phyloP scores from a whole-genome alignment of 2,113 vertebrate genomes.

The Trogon melanurus region DNA sequence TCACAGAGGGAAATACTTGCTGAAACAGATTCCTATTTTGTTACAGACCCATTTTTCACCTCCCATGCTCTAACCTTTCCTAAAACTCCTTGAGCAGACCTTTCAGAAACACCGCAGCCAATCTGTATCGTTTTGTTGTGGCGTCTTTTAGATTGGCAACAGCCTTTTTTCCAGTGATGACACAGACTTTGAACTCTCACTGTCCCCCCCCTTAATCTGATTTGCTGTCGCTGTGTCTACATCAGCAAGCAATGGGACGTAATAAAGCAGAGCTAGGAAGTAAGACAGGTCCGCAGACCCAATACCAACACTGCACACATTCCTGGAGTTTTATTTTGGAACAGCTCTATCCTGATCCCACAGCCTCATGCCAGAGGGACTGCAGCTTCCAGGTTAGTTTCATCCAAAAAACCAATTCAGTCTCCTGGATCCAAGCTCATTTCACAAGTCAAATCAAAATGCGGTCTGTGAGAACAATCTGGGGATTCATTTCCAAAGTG shows the following conservation, averaged over 20 bases:
- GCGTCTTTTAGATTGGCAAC: background rate
- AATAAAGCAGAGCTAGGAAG: background rate
- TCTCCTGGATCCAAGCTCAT: background rate
- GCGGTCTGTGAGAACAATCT: background rate
- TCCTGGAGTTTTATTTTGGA: background rate
- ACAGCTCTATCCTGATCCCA: background rate
- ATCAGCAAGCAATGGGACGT: background rate
- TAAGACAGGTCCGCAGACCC: background rate
- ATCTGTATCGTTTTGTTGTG: background rate
- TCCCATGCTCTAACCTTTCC: background rate
- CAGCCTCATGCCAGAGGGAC: background rate
- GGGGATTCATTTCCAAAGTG: background rate
- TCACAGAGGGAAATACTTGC: background rate
- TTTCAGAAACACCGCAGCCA: fast-evolving
- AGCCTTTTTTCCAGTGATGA: background rate
- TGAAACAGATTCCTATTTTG: background rate
- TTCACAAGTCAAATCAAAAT: background rate
- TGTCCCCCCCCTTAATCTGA: background rate
- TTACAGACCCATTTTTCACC: background rate
- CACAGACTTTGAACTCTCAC: background rate
- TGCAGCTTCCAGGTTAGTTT: background rate
- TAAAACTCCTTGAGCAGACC: background rate
- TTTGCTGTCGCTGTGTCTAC: background rate
- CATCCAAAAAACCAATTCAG: background rate
- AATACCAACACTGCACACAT: fast-evolving